Conservation (phyloP, 2,888 invertebrate genomes). For the Diaphora mendica region DNA sequence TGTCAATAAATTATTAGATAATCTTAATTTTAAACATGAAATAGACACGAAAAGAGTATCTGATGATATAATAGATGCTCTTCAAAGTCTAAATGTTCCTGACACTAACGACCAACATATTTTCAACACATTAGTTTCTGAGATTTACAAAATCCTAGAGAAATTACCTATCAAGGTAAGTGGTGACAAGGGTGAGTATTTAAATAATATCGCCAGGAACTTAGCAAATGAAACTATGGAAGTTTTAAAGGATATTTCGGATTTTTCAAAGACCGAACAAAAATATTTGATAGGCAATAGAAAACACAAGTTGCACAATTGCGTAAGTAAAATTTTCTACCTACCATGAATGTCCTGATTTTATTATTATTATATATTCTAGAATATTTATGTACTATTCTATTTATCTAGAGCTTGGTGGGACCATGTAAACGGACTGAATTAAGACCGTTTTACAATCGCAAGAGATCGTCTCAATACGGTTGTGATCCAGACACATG, state of each 20-base stretch:
- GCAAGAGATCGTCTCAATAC: slow-evolving; percentile 3
- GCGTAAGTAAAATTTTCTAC: slow-evolving; percentile 10
- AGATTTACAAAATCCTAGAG: slow-evolving; percentile 4
- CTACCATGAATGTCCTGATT: neutral
- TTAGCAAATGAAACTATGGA: slow-evolving; percentile 9
- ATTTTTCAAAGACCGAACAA: neutral
- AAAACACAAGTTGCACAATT: slow-evolving; percentile 1
- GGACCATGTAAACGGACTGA: slow-evolving; percentile 4
- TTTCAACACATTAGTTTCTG: neutral
- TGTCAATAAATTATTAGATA: slow-evolving; percentile 2
- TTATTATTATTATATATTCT: neutral
- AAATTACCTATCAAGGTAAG: slow-evolving; percentile 8
- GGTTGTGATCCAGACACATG: slow-evolving; percentile 10
- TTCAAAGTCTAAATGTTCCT: neutral
- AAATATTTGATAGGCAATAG: neutral
- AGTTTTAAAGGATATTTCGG: neutral
- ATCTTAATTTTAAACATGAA: slow-evolving; percentile 4
- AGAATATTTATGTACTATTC: neutral
- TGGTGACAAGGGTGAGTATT: neutral
- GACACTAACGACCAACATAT: neutral
- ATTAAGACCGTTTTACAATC: neutral
- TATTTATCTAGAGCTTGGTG: slow-evolving; percentile 2
- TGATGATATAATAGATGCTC: neutral
- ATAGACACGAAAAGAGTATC: slow-evolving; percentile 1
- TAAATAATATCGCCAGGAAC: neutral